Evolutionary conservation across 2,888 invertebrate species (phyloP).

Genomic region (Drosophila sordidapex): DNA sequence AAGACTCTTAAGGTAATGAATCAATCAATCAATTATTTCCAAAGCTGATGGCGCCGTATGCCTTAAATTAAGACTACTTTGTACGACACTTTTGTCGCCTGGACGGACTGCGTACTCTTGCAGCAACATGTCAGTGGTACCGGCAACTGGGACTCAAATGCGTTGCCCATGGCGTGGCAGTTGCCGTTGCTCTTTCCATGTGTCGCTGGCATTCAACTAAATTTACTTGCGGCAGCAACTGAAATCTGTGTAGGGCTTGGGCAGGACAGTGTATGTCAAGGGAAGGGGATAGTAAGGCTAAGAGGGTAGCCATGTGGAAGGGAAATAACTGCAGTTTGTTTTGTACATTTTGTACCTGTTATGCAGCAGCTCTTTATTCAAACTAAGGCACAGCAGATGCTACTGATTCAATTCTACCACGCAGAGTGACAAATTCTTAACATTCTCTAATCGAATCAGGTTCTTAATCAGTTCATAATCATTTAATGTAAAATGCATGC

Average conservation of each 20-base stretch:
- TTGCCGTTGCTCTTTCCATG: conserved; percentile 21
- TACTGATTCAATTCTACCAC: conserved; percentile 4
- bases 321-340: conserved; percentile 47
- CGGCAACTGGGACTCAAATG: conserved; percentile 17
- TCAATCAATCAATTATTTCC: not conserved
- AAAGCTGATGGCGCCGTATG: not conserved
- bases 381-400: conserved; percentile 28
- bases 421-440: not conserved
- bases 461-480: not conserved
- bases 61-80: not conserved
- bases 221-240: conserved; percentile 40
- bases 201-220: conserved; percentile 41
- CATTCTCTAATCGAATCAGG: not conserved
- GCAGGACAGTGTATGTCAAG: not conserved
- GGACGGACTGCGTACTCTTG: conserved; percentile 37
- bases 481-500: not conserved
- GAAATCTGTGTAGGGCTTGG: conserved; percentile 24
- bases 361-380: conserved; percentile 22
- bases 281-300: not conserved
- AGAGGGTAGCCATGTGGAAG: not conserved
- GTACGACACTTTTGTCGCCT: conserved; percentile 41
- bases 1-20: not conserved
- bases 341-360: conserved; percentile 39
- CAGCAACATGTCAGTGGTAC: conserved; percentile 48
- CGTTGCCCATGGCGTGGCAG: conserved; percentile 14